Percentiles rank a stretch among this genome's conserved stretches.
Evolutionary conservation across 2,113 vertebrate species (phyloP).

Genomic region (Cyprinodon variegatus): DNA sequence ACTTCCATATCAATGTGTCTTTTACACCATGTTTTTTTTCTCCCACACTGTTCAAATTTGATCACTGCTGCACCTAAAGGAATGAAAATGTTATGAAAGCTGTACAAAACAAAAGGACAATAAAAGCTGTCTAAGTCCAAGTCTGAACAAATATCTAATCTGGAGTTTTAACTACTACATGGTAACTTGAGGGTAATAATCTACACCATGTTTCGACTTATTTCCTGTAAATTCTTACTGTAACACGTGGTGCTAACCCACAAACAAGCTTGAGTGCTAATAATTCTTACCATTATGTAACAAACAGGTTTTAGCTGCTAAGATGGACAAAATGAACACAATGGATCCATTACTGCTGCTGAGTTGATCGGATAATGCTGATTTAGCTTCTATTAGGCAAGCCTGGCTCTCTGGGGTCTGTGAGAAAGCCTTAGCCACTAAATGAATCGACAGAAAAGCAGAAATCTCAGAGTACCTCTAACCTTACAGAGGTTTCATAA

Average conservation of each 20-base stretch:
- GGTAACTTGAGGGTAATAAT: neutral
- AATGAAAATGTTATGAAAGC: no score
- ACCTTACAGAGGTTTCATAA: neutral
- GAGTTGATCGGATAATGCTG: slow-evolving; percentile 55
- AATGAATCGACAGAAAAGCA: neutral
- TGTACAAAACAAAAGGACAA: no score
- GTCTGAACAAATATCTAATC: neutral
- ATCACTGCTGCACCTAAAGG: no score
- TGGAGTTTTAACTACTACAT: neutral
- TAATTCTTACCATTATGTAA: slow-evolving; percentile 43
- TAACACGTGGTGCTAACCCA: neutral
- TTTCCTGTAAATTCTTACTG: neutral
- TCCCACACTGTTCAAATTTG: no score
- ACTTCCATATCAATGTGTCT: no score
- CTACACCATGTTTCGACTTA: neutral
- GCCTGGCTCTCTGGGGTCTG: slow-evolving; percentile 13
- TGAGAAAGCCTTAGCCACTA: slow-evolving; percentile 29
- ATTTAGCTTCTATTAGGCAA: slow-evolving; percentile 50
- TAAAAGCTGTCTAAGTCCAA: no score
- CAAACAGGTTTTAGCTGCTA: slow-evolving; percentile 35
- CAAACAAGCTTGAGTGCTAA: slow-evolving; percentile 13
- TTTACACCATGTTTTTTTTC: no score
- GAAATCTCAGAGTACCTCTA: neutral
- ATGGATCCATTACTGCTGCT: slow-evolving; percentile 51
- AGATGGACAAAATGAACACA: slow-evolving; percentile 47